phyloP scores from a whole-genome alignment of 2,113 vertebrate species.

The Entelurus aequoreus region DNA sequence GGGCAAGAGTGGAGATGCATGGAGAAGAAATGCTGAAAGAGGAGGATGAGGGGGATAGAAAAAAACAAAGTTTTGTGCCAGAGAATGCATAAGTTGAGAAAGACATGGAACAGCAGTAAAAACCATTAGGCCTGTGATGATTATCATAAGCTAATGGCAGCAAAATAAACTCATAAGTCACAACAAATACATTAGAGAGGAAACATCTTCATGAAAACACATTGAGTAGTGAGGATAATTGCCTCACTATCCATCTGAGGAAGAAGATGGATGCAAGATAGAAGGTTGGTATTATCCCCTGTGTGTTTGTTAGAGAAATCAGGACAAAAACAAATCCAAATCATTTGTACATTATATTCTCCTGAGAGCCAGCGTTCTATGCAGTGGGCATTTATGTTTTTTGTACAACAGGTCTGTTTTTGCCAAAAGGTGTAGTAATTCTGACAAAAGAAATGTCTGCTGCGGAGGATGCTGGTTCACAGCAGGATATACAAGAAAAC shows the following conservation, averaged over 20 bases:
- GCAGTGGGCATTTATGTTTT: too few relatives aligned
- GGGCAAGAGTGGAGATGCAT: conserved; percentile 30
- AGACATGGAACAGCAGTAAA: conserved; percentile 42
- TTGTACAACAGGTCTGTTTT: too few relatives aligned
- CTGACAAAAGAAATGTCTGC: too few relatives aligned
- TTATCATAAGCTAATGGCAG: conserved; percentile 62
- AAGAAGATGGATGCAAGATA: too few relatives aligned
- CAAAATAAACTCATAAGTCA: conserved; percentile 56
- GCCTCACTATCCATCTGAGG: conserved; percentile 44
- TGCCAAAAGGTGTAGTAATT: too few relatives aligned
- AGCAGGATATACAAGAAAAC: too few relatives aligned
- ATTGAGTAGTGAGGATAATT: conserved; percentile 51
- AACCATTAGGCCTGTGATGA: conserved; percentile 54
- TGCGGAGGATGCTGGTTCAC: too few relatives aligned
- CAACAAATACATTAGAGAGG: conserved; percentile 59
- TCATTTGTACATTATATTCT: too few relatives aligned
- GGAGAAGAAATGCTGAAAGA: conserved; percentile 12
- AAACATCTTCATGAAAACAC: conserved; percentile 56
- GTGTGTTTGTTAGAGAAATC: too few relatives aligned
- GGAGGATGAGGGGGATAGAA: conserved; percentile 28
- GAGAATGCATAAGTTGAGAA: conserved; percentile 24
- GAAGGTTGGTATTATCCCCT: too few relatives aligned
- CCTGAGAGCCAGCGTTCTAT: too few relatives aligned
- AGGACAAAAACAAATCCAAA: too few relatives aligned
- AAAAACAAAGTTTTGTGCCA: conserved; percentile 21